These are phyloP conservation scores for Heteromurus nitidus DNA, from an alignment of 2,888 invertebrate genomes.

Conservation along the genomic window DNA sequence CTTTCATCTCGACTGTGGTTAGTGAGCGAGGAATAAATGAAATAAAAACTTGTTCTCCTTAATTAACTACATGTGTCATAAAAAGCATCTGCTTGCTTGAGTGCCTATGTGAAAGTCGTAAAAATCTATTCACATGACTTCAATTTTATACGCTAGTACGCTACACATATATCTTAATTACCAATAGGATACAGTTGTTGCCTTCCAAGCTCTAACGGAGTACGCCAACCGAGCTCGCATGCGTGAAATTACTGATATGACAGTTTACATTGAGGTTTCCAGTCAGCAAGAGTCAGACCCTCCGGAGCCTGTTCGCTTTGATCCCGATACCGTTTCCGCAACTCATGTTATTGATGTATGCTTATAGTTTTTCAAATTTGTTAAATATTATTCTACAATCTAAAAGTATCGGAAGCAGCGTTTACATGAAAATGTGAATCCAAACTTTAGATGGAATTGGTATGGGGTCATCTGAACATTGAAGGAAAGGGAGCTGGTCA, in stretches of 20 bases:
- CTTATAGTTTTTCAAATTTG: background rate
- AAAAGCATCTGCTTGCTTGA: no score
- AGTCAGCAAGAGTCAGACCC: conserved; percentile 72
- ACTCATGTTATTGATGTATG: conserved; percentile 74
- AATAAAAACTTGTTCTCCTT: conserved; percentile 5
- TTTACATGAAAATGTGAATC: no score
- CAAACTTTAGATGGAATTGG: conserved; percentile 73
- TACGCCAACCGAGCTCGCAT: conserved; percentile 76
- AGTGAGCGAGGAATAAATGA: conserved; percentile 41
- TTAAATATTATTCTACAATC: conserved; percentile 35
- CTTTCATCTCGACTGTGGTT: conserved; percentile 76
- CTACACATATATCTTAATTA: conserved; percentile 12
- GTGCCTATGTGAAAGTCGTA: conserved; percentile 1
- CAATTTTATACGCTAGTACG: conserved; percentile 4
- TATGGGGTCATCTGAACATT: conserved; percentile 78
- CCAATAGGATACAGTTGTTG: conserved; percentile 77
- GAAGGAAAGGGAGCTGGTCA: conserved; percentile 78
- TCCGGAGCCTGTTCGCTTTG: conserved; percentile 73
- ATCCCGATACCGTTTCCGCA: conserved; percentile 73
- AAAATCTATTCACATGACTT: background rate
- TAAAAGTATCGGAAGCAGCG: no score
- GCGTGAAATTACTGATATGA: conserved; percentile 76
- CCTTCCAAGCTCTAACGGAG: conserved; percentile 78
- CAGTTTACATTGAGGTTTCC: conserved; percentile 75
- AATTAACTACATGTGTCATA: background rate